Conservation (phyloP, 2,888 invertebrate species). For the Oligia latruncula region DNA sequence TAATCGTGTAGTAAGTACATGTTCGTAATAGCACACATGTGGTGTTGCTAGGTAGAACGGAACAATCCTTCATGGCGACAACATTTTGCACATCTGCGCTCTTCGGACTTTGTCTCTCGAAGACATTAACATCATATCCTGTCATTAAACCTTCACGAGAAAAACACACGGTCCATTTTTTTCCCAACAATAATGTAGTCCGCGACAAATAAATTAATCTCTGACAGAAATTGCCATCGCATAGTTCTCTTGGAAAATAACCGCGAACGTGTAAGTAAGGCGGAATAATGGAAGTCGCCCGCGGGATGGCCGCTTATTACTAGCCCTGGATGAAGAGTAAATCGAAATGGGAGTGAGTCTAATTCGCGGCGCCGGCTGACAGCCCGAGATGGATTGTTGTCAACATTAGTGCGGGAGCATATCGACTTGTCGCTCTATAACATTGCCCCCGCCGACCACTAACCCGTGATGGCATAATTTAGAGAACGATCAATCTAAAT, state of each 20-base stretch:
- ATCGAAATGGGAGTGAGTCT: slow-evolving; percentile 89
- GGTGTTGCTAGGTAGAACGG: slow-evolving; percentile 77
- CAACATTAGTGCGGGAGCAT: slow-evolving; percentile 89
- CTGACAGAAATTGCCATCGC: slow-evolving; percentile 80
- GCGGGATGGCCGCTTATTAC: slow-evolving; percentile 79
- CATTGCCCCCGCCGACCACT: slow-evolving; percentile 59
- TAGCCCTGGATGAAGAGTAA: slow-evolving; percentile 80
- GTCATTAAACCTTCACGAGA: slow-evolving; percentile 85
- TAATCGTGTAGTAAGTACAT: slow-evolving; percentile 54
- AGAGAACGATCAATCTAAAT: slow-evolving; percentile 62
- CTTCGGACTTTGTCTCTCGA: slow-evolving; percentile 75
- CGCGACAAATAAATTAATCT: slow-evolving; percentile 85
- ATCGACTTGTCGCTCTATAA: slow-evolving; percentile 85
- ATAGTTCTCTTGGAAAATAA: slow-evolving; percentile 76
- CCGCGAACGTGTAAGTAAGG: slow-evolving; percentile 65
- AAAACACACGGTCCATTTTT: slow-evolving; percentile 77
- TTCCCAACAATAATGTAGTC: slow-evolving; percentile 78
- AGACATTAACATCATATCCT: slow-evolving; percentile 85
- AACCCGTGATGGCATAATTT: slow-evolving; percentile 57
- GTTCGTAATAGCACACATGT: slow-evolving; percentile 75
- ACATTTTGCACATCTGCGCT: slow-evolving; percentile 85
- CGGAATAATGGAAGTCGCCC: slow-evolving; percentile 77
- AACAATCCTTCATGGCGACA: slow-evolving; percentile 80
- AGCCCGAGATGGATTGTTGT: slow-evolving; percentile 88
- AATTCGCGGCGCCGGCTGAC: slow-evolving; percentile 88